A percentile compares a stretch with the other conserved stretches of the same genome.
Conservation (phyloP, 1,140 invertebrate species). For the Aphelenchoides fujianensis region DNA sequence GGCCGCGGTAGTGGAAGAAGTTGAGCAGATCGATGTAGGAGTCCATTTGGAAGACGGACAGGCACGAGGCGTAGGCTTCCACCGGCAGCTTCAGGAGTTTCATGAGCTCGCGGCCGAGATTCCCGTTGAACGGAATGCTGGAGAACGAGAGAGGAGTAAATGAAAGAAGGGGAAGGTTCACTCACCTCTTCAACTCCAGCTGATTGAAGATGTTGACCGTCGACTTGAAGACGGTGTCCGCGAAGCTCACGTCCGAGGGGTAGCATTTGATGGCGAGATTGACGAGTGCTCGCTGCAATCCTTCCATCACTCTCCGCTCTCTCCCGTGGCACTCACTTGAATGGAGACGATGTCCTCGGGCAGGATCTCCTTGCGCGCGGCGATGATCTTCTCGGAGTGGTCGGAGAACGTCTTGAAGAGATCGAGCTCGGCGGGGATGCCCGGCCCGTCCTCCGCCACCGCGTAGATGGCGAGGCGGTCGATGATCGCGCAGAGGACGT, state of each 20-base stretch:
- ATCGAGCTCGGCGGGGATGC: constrained; percentile 81
- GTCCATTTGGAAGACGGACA: constrained; percentile 74
- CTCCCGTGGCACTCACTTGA: constrained; percentile 69
- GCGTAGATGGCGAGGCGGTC: constrained; percentile 70
- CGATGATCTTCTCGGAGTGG: constrained; percentile 76
- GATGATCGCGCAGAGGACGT: constrained; percentile 93
- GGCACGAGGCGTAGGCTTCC: constrained; percentile 87
- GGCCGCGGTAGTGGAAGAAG: constrained; percentile 82
- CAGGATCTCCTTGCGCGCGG: constrained; percentile 86
- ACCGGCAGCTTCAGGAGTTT: constrained; percentile 85
- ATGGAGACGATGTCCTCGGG: constrained; percentile 91
- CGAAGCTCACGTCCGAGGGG: constrained; percentile 85
- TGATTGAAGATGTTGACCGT: constrained; percentile 79
- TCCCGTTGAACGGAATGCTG: constrained; percentile 75
- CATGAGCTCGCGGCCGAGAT: constrained; percentile 84
- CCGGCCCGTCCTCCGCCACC: constrained; percentile 69
- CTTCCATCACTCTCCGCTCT: background rate
- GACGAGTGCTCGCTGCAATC: constrained; percentile 70
- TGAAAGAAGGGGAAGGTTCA: constrained; percentile 41
- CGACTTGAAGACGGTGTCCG: constrained; percentile 87
- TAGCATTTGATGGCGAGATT: constrained; percentile 95
- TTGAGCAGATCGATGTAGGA: constrained; percentile 80
- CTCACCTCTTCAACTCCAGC: constrained; percentile 73
- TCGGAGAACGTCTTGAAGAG: constrained; percentile 98
- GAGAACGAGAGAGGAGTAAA: constrained; percentile 28